Percentiles rank a stretch among this genome's conserved stretches.
These are phyloP conservation scores for Drosophila mettleri DNA, from an alignment of 2,888 invertebrate genomes.

Conservation along the genomic window DNA sequence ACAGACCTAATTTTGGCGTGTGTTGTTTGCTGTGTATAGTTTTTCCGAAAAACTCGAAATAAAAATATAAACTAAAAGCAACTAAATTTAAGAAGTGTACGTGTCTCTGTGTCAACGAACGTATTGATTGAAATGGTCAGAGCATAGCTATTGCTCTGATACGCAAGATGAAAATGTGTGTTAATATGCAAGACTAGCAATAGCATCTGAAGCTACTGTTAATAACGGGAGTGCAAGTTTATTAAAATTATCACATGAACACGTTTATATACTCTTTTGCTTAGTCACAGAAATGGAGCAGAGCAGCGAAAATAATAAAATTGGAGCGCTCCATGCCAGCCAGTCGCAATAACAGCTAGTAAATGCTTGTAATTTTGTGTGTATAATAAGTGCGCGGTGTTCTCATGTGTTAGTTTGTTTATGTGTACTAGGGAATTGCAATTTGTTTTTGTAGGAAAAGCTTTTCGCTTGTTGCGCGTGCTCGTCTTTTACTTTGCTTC, in stretches of 20 bases:
- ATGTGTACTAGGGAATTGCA: conserved; percentile 72
- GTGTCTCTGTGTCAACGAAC: conserved; percentile 29
- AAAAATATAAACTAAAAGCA: conserved; percentile 59
- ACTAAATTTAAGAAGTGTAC: conserved; percentile 28
- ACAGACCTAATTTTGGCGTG: conserved; percentile 79
- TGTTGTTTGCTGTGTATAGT: conserved; percentile 70
- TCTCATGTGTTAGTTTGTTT: conserved; percentile 40
- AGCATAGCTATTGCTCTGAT: conserved; percentile 34
- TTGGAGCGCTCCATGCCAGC: conserved; percentile 55
- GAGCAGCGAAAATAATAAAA: conserved; percentile 56
- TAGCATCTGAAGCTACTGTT: conserved; percentile 22
- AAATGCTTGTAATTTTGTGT: conserved; percentile 29
- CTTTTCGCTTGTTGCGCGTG: conserved; percentile 77
- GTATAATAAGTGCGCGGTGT: conserved; percentile 44
- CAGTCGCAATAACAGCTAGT: conserved; percentile 29
- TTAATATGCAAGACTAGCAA: conserved; percentile 28
- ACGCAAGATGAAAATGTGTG: conserved; percentile 35
- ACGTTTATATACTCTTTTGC: conserved; percentile 48
- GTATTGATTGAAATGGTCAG: conserved; percentile 36
- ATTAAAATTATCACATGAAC: conserved; percentile 39
- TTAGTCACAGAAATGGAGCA: conserved; percentile 76
- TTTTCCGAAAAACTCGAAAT: conserved; percentile 73
- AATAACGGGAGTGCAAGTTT: conserved; percentile 43
- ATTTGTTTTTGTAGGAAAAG: conserved; percentile 69
- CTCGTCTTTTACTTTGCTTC: conserved; percentile 48